phyloP scores from a whole-genome alignment of 2,113 vertebrate genomes.

The Pandion haliaetus region DNA sequence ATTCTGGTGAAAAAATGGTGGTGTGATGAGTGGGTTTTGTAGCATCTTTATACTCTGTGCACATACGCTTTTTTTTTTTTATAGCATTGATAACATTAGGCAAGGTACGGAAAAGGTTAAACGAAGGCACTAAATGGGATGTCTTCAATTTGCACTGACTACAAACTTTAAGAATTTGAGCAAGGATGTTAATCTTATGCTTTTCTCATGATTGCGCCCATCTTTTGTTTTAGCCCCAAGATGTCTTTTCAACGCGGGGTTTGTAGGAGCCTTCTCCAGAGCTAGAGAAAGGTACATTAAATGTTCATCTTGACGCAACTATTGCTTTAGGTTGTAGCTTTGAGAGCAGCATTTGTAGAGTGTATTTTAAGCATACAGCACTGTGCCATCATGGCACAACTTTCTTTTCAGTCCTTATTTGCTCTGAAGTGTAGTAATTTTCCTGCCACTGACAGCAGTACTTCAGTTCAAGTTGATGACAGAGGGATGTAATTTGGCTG shows the following conservation, averaged over 20 bases:
- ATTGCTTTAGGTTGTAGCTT: neutral
- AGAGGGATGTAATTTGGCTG: constrained; percentile 44
- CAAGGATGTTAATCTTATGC: neutral
- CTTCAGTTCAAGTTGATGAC: constrained; percentile 31
- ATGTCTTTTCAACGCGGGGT: neutral
- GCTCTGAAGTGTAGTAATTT: constrained; percentile 49
- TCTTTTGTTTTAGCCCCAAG: neutral
- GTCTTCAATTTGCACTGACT: neutral
- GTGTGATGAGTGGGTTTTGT: neutral
- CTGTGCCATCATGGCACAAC: neutral
- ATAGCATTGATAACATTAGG: neutral
- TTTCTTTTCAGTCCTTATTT: constrained; percentile 33
- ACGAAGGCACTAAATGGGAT: neutral
- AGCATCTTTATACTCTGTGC: neutral
- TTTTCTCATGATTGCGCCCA: neutral
- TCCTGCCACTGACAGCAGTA: constrained; percentile 25
- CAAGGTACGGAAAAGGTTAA: neutral
- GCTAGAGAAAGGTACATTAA: neutral
- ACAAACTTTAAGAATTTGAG: neutral
- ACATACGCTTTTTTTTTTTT: neutral
- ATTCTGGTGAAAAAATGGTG: neutral
- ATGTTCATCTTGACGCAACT: neutral
- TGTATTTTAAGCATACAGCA: neutral
- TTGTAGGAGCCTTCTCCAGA: neutral
- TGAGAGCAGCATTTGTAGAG: neutral